Conservation (phyloP, 1,140 invertebrate species). For the Rhynchophorus ferrugineus region DNA sequence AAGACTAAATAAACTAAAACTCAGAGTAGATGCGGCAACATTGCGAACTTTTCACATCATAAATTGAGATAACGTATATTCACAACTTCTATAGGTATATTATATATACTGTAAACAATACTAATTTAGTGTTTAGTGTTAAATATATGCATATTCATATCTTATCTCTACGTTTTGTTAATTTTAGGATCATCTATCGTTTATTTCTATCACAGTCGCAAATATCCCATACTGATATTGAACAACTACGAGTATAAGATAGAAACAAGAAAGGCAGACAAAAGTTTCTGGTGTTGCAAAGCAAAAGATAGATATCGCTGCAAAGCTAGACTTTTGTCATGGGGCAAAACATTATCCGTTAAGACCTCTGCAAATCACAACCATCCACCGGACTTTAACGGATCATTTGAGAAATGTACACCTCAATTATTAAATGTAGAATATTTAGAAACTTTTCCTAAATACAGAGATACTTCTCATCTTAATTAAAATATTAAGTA, state of each 20-base stretch:
- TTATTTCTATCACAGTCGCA: conserved; percentile 5
- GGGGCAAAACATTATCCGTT: conserved; percentile 1
- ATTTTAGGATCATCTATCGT: no score
- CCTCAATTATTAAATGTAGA: conserved; percentile 3
- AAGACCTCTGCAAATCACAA: conserved; percentile 6
- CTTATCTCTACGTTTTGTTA: no score
- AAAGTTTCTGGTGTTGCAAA: conserved; percentile 9
- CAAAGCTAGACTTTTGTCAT: conserved; percentile 7
- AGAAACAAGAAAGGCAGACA: not conserved
- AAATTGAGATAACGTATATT: no score
- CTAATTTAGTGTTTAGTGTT: no score
- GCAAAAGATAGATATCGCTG: conserved; percentile 1
- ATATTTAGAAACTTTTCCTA: not conserved
- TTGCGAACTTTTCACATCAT: no score
- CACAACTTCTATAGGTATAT: no score
- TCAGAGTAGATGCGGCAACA: no score
- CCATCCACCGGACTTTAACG: conserved; percentile 2
- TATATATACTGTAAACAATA: no score
- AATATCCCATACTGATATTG: conserved; percentile 8
- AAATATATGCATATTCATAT: no score
- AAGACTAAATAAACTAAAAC: no score
- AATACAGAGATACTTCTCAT: no score
- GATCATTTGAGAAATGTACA: not conserved
- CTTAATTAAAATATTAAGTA: not conserved
- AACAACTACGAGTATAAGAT: conserved; percentile 1